Percentiles rank a stretch among this genome's conserved stretches.
These are phyloP conservation scores for Drosophila athabasca DNA, from an alignment of 1,140 invertebrate species.

Conservation along the genomic window DNA sequence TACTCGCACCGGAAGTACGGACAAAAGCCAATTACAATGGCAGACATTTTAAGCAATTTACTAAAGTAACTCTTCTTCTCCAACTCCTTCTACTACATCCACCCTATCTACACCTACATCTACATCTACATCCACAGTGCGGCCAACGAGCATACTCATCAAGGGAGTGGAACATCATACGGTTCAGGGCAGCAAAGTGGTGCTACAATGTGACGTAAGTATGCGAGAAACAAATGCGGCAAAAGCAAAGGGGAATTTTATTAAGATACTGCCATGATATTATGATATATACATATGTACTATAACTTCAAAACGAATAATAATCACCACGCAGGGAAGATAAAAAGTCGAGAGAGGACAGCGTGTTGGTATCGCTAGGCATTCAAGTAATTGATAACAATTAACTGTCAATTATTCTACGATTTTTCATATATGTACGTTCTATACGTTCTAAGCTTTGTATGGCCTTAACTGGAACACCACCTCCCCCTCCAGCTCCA, in stretches of 20 bases:
- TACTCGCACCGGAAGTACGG: slow-evolving; percentile 14
- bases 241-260: no score
- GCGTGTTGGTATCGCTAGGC: background rate
- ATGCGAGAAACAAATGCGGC: slow-evolving; percentile 6
- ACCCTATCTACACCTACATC: no score
- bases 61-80: slow-evolving; percentile 43
- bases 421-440: slow-evolving; percentile 50
- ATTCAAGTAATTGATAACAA: slow-evolving; percentile 72
- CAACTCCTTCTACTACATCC: slow-evolving; percentile 54
- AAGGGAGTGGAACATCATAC: slow-evolving; percentile 89
- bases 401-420: slow-evolving; percentile 78
- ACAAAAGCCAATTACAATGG: slow-evolving; percentile 58
- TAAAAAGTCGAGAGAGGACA: no score
- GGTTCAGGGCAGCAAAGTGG: slow-evolving; percentile 90
- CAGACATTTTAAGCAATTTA: slow-evolving; percentile 69
- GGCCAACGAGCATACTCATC: slow-evolving; percentile 89
- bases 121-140: slow-evolving; percentile 85
- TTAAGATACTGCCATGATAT: no score
- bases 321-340: no score
- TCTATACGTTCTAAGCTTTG: no score
- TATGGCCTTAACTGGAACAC: no score
- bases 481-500: no score
- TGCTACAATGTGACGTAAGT: slow-evolving; percentile 88
- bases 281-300: no score
- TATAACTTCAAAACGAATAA: no score